A percentile compares a stretch with the other conserved stretches of the same genome.
phyloP scores from a whole-genome alignment of 2,888 invertebrate species.

The Drosophila prolongata region DNA sequence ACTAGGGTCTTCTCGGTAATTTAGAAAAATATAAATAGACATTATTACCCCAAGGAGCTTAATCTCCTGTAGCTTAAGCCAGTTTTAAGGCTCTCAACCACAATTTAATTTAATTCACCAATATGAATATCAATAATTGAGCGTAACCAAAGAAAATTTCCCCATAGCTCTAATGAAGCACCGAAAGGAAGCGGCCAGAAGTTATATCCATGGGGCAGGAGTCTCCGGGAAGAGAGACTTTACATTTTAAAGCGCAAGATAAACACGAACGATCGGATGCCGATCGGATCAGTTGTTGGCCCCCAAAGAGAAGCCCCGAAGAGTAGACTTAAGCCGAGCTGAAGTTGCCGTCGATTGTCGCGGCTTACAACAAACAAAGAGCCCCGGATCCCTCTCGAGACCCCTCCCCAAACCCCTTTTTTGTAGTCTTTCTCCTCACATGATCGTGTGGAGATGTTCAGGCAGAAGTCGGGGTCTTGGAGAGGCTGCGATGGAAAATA shows the following conservation, averaged over 20 bases:
- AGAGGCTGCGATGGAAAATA: constrained; percentile 58
- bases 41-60: not conserved
- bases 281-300: constrained; percentile 55
- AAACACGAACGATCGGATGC: constrained; percentile 64
- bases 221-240: constrained; percentile 21
- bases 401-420: not conserved
- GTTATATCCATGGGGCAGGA: constrained; percentile 9
- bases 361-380: constrained; percentile 74
- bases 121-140: constrained; percentile 45
- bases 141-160: constrained; percentile 15
- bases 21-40: constrained; percentile 4
- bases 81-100: constrained; percentile 4
- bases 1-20: not conserved
- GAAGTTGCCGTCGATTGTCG: constrained; percentile 49
- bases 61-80: constrained; percentile 3
- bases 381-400: not conserved
- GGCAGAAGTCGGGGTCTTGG: constrained; percentile 5
- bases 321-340: constrained; percentile 15
- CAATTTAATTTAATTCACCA: constrained; percentile 42
- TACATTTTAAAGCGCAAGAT: constrained; percentile 69
- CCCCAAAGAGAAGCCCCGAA: constrained; percentile 7
- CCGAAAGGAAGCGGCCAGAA: constrained; percentile 38
- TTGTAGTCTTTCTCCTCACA: not conserved
- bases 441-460: constrained; percentile 67
- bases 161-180: constrained; percentile 29